Conservation (phyloP, 1,140 invertebrate species). For the Plectus sambesii region DNA sequence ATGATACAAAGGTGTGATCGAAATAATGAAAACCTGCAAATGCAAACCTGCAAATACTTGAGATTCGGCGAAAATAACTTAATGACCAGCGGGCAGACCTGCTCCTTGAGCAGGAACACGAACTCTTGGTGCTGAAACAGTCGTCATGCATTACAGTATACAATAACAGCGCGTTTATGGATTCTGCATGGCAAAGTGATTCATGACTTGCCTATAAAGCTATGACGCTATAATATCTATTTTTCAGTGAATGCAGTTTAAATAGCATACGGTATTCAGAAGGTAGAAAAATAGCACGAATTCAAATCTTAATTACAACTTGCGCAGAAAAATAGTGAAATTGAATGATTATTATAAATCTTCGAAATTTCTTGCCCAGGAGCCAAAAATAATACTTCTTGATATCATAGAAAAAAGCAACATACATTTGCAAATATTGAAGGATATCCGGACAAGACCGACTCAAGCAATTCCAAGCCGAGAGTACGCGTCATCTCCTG, state of each 20-base stretch:
- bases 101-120: conserved; percentile 81
- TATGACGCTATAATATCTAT: no score
- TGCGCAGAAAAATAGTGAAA: no score
- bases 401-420: no score
- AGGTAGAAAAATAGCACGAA: no score
- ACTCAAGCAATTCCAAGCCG: conserved; percentile 84
- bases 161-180: neutral
- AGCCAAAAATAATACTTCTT: conserved; percentile 1
- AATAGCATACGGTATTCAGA: no score
- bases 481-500: conserved; percentile 94
- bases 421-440: conserved; percentile 77
- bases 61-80: conserved; percentile 71
- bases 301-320: no score
- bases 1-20: no score
- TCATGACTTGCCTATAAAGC: no score
- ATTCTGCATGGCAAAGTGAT: no score
- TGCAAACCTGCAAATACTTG: conserved; percentile 18
- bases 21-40: conserved; percentile 54
- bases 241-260: no score
- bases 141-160: conserved; percentile 19
- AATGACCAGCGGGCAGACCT: conserved; percentile 90
- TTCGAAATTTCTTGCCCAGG: neutral
- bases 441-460: conserved; percentile 77
- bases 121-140: conserved; percentile 76
- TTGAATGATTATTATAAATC: no score